phyloP scores from a whole-genome alignment of 1,140 invertebrate species.

The Sycophaga agraensis region DNA sequence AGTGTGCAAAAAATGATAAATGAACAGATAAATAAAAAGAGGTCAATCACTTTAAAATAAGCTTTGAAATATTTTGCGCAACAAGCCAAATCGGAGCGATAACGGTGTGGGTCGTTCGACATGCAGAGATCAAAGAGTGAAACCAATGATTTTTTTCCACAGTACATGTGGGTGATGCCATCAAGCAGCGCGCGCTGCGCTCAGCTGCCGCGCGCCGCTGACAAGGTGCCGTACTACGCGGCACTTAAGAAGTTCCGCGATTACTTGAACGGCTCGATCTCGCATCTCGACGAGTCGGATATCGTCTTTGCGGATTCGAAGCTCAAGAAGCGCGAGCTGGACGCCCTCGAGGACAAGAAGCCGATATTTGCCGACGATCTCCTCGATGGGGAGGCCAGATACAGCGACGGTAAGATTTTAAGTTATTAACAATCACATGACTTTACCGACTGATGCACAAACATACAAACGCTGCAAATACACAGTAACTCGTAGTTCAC shows the following conservation, averaged over 20 bases:
- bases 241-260: slow-evolving; percentile 93
- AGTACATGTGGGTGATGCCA: slow-evolving; percentile 99
- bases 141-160: slow-evolving; percentile 46
- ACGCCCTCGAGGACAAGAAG: slow-evolving; percentile 59
- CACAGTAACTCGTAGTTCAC: too few relatives aligned
- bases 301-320: slow-evolving; percentile 85
- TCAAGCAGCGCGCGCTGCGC: slow-evolving; percentile 95
- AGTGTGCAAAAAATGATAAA: too few relatives aligned
- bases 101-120: too few relatives aligned
- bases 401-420: slow-evolving; percentile 52
- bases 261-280: slow-evolving; percentile 87
- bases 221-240: slow-evolving; percentile 96
- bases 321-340: slow-evolving; percentile 65
- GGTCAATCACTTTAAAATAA: too few relatives aligned
- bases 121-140: too few relatives aligned
- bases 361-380: slow-evolving; percentile 57
- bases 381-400: slow-evolving; percentile 44
- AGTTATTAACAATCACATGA: too few relatives aligned
- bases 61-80: too few relatives aligned
- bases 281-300: slow-evolving; percentile 86
- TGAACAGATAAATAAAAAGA: too few relatives aligned
- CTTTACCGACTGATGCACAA: too few relatives aligned
- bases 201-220: slow-evolving; percentile 89
- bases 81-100: too few relatives aligned
- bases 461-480: too few relatives aligned